phyloP scores from a whole-genome alignment of 2,888 invertebrate species.

The Drosophila incognita region DNA sequence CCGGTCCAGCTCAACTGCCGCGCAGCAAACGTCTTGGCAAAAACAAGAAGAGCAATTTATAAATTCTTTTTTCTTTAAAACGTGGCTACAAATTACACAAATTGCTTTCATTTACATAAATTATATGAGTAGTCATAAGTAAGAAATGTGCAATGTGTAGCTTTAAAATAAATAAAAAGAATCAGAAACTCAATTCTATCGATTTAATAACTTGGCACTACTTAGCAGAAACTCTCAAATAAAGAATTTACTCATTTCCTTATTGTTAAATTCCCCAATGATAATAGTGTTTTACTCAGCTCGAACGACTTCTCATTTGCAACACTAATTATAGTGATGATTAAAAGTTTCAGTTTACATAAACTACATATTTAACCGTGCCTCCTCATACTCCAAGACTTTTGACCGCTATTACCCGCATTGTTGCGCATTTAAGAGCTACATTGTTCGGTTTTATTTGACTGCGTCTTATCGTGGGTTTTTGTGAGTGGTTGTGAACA shows the following conservation, averaged over 20 bases:
- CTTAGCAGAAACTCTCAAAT: neutral
- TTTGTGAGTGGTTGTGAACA: conserved; percentile 11
- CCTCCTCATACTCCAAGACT: neutral
- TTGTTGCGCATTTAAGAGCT: conserved; percentile 28
- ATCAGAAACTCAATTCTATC: neutral
- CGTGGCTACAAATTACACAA: neutral
- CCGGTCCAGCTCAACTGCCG: conserved; percentile 16
- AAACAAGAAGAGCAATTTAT: conserved; percentile 51
- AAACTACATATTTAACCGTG: neutral
- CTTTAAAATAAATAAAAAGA: neutral
- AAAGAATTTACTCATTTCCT: neutral
- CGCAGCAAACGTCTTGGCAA: conserved; percentile 21
- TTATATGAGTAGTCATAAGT: neutral
- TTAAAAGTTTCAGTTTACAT: neutral
- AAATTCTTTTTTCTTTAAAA: conserved; percentile 52
- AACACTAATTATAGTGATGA: neutral
- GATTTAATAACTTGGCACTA: neutral
- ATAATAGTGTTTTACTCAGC: neutral
- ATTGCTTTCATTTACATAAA: neutral
- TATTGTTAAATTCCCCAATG: neutral
- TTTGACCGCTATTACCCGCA: neutral
- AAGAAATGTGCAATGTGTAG: neutral
- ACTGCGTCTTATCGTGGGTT: conserved; percentile 9
- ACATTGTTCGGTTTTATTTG: conserved; percentile 41
- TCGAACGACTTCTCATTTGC: neutral